Conservation (phyloP, 1,140 invertebrate species). For the Caenorhabditis remanei region DNA sequence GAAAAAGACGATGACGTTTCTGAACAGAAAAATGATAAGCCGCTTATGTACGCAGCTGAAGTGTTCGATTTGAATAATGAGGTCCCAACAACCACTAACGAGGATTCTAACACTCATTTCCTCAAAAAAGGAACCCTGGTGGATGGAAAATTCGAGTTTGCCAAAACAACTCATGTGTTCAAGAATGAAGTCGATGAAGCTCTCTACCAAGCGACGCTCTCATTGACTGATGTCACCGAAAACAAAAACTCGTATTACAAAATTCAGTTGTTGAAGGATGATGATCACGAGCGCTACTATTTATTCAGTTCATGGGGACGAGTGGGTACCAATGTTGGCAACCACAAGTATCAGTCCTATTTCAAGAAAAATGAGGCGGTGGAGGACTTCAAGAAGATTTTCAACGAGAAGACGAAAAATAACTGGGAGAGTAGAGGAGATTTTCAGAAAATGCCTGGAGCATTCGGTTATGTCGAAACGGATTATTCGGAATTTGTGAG, state of each 20-base stretch:
- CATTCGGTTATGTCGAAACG: constrained; percentile 84
- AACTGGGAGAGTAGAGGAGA: constrained; percentile 83
- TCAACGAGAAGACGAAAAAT: constrained; percentile 15
- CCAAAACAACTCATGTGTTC: constrained; percentile 2
- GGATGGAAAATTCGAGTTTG: constrained; percentile 44
- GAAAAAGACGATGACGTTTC: not conserved
- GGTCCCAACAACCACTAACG: no score
- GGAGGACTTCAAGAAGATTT: constrained; percentile 82
- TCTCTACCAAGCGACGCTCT: constrained; percentile 52
- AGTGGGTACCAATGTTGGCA: constrained; percentile 92
- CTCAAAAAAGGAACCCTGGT: constrained; percentile 58
- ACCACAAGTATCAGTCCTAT: constrained; percentile 83
- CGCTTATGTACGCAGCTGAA: constrained; percentile 31
- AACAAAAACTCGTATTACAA: constrained; percentile 91
- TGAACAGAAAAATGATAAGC: not conserved
- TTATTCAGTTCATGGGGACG: constrained; percentile 94
- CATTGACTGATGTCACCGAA: constrained; percentile 43
- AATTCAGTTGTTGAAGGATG: constrained; percentile 88
- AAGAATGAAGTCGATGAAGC: constrained; percentile 9
- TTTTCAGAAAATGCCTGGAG: constrained; percentile 87
- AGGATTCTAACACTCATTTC: not conserved
- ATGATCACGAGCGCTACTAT: constrained; percentile 77
- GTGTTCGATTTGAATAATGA: not conserved
- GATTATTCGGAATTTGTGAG: constrained; percentile 80
- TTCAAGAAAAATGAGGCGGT: constrained; percentile 82